These are phyloP conservation scores for Blastobasis adustella DNA, from an alignment of 2,888 invertebrate genomes.

Conservation along the genomic window DNA sequence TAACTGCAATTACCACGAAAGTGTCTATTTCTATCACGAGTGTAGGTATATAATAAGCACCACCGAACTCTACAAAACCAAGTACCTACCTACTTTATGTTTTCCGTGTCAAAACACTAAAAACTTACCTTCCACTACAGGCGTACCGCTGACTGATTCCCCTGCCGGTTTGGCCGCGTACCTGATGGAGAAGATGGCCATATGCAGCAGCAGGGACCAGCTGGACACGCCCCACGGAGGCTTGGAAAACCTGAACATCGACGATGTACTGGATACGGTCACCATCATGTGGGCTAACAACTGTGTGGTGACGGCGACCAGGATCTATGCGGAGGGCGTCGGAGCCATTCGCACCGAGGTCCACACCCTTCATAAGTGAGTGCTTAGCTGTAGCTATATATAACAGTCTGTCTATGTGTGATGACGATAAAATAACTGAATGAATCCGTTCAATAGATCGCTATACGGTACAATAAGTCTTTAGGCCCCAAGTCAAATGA, in stretches of 20 bases:
- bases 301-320: conserved; percentile 83
- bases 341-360: conserved; percentile 26
- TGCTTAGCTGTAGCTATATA: not conserved
- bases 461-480: too few species aligned
- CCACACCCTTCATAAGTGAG: conserved; percentile 38
- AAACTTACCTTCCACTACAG: conserved; percentile 43
- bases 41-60: too few species aligned
- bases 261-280: conserved; percentile 86
- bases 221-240: conserved; percentile 78
- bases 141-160: conserved; percentile 81
- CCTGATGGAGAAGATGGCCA: conserved; percentile 90
- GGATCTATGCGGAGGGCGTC: conserved; percentile 82
- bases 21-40: too few species aligned
- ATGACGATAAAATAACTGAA: too few species aligned
- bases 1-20: too few species aligned
- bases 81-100: too few species aligned
- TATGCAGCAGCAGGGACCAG: conserved; percentile 77
- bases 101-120: not conserved
- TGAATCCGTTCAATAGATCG: too few species aligned
- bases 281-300: conserved; percentile 88
- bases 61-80: too few species aligned
- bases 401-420: not conserved
- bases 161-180: conserved; percentile 92
- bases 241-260: conserved; percentile 76
- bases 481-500: too few species aligned